phyloP scores from a whole-genome alignment of 2,888 invertebrate species.

The Drosophila anomalipes region DNA sequence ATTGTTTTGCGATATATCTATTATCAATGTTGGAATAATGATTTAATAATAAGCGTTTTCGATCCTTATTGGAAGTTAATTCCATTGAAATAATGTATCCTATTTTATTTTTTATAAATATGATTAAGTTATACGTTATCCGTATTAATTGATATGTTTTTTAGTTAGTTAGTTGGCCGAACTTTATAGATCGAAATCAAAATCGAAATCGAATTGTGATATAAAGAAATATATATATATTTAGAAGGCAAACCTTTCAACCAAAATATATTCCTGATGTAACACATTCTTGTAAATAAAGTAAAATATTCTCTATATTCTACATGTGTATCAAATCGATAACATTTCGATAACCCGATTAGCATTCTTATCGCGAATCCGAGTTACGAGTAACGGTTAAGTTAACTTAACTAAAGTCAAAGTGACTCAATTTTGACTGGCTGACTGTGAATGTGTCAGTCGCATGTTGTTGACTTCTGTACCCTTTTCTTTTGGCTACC shows the following conservation, averaged over 20 bases:
- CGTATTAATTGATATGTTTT: too few relatives aligned
- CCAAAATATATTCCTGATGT: neutral
- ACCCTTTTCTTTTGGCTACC: conserved; percentile 17
- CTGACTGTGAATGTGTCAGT: conserved; percentile 48
- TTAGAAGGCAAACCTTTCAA: neutral
- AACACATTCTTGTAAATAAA: neutral
- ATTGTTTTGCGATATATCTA: too few relatives aligned
- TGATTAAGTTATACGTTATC: too few relatives aligned
- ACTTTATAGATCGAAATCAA: neutral
- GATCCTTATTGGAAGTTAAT: too few relatives aligned
- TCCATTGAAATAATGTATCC: too few relatives aligned
- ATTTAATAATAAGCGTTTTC: too few relatives aligned
- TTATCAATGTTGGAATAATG: too few relatives aligned
- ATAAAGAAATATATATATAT: neutral
- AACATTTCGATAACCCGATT: conserved; percentile 12
- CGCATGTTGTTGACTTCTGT: conserved; percentile 41
- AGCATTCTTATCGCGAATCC: conserved; percentile 12
- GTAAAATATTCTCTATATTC: neutral
- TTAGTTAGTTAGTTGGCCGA: neutral
- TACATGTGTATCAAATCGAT: neutral
- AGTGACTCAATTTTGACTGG: conserved; percentile 32
- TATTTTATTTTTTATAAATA: too few relatives aligned
- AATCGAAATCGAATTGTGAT: neutral
- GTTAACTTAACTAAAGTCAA: conserved; percentile 22
- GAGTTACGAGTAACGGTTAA: neutral